Base-by-base conservation (phyloP, 2,797 vertebrate species). In the Chelonia mydas region DNA sequence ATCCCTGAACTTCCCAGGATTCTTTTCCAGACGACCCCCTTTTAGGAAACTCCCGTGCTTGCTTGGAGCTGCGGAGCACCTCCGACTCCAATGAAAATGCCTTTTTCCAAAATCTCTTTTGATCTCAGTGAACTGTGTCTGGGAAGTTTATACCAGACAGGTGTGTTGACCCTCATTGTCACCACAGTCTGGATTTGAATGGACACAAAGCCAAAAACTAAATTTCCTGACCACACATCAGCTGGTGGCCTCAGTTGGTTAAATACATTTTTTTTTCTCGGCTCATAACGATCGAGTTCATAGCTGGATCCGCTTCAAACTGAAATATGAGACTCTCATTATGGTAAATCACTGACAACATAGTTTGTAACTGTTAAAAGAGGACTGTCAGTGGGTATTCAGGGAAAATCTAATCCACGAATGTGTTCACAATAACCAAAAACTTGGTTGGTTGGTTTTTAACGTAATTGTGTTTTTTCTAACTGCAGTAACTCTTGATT, bases 61-160 rank as follows among this genome's bases (percentile, higher is more conserved):
- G 16, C 15, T 19, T 72, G 68, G 37, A 37, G n/a, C n/a, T 68
- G n/a, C n/a, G 37, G 65, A 23, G 68, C 68, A 37, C 9, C 21
- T 41, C 21, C 10, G 4, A 10, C 65, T 41, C n/a, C 68, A 11
- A 25, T 25, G 54, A 89, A 65, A 83, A 92, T 5, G 27, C 51
- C 68, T 4, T n/a, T 90, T 94, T 61, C 45, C 49, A 49, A 41
- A 55, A 95, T 76, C 50, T 59, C 6, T 17, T 83, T 19, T 83
- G 47, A 86, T 81, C 78, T 53, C 27, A n/a, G 2, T n/a, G 83
- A 27, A 53, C 23, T 81, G 3, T 41, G 45, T 53, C 79, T 49
- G 91, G 45, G 33, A 94, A 90, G 11, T 81, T 41, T 77, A 28
- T 57, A 59, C 55, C 21, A 76, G n/a, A 7, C 47, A 59, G 77